phyloP scores from a whole-genome alignment of 2,113 vertebrate genomes.

The Lontra canadensis region DNA sequence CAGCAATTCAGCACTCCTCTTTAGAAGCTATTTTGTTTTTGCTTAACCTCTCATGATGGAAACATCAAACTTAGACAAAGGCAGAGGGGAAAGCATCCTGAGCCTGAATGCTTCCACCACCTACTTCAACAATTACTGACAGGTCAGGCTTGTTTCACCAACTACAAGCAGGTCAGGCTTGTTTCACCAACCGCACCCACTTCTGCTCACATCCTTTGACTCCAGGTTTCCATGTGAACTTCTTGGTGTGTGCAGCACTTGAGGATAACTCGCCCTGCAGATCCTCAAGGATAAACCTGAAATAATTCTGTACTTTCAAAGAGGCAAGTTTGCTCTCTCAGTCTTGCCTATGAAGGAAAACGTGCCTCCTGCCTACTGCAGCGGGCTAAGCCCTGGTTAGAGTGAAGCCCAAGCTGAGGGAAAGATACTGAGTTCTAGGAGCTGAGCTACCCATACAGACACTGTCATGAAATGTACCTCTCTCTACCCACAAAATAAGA shows the following conservation, averaged over 20 bases:
- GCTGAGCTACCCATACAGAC: background rate
- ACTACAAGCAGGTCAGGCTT: background rate
- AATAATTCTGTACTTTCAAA: background rate
- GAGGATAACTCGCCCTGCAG: background rate
- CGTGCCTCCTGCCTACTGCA: background rate
- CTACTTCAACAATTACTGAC: background rate
- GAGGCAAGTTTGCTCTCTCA: background rate
- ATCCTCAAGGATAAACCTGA: background rate
- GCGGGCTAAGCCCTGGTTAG: background rate
- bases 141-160: background rate
- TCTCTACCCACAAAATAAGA: background rate
- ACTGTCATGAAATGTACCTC: background rate
- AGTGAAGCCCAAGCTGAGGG: background rate
- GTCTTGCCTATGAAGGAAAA: background rate
- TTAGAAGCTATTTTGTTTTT: background rate
- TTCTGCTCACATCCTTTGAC: background rate
- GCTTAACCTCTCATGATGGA: background rate
- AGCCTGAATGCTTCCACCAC: rapidly evolving
- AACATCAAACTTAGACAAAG: background rate
- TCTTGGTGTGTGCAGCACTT: background rate
- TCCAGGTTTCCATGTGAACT: background rate
- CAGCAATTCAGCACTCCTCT: background rate
- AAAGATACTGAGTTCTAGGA: background rate
- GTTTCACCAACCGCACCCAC: background rate
- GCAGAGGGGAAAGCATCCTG: background rate